Percentiles rank a stretch among this genome's conserved stretches.
phyloP scores from a whole-genome alignment of 2,888 invertebrate genomes.

The Chironomus riparius region DNA sequence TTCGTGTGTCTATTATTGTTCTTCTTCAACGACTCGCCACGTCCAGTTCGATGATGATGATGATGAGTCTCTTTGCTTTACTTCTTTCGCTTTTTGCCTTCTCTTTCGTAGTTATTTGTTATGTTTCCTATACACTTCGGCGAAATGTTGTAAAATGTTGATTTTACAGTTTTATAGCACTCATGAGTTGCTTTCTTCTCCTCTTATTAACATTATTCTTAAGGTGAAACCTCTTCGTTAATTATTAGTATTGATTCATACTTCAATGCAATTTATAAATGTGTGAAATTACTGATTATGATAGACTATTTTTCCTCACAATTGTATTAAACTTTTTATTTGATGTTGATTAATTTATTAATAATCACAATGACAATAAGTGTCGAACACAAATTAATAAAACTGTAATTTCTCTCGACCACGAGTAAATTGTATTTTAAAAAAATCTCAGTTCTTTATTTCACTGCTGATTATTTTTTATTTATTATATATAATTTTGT shows the following conservation, averaged over 20 bases:
- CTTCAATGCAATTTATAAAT: not conserved
- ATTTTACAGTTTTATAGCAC: constrained; percentile 27
- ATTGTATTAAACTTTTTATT: not conserved
- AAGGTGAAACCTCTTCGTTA: not conserved
- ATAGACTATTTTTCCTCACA: not conserved
- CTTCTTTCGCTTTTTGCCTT: not conserved
- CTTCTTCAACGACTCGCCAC: not conserved
- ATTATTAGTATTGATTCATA: not conserved
- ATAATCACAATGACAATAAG: too few relatives aligned
- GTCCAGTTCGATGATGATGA: constrained; percentile 7
- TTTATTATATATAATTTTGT: too few relatives aligned
- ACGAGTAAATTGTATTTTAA: too few relatives aligned
- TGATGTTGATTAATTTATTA: too few relatives aligned
- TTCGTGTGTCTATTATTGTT: not conserved
- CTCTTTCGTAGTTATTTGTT: not conserved
- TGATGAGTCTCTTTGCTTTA: constrained; percentile 2
- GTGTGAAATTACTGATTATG: not conserved
- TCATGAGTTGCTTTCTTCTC: constrained; percentile 2
- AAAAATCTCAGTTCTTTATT: too few relatives aligned
- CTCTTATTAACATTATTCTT: constrained; percentile 9
- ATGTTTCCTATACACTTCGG: not conserved
- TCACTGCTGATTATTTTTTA: too few relatives aligned
- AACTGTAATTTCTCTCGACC: too few relatives aligned
- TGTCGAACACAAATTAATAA: too few relatives aligned
- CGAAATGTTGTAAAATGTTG: constrained; percentile 22